Conservation (phyloP, 2,888 invertebrate species). For the Colostygia pectinataria region DNA sequence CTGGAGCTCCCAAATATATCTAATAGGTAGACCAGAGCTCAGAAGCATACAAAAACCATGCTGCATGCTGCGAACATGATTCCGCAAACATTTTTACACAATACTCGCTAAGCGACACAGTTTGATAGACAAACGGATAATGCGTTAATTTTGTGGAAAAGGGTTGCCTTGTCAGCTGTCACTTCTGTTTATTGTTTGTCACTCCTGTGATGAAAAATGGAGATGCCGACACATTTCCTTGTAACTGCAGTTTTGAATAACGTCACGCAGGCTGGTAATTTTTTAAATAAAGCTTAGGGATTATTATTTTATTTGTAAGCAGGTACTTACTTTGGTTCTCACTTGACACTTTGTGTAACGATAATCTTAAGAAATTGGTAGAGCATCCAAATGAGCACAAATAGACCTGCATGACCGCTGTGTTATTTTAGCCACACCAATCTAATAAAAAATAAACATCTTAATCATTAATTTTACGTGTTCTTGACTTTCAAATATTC, state of each 20-base stretch:
- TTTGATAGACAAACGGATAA: slow-evolving; percentile 54
- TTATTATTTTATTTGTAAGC: no score
- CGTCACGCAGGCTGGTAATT: slow-evolving; percentile 13
- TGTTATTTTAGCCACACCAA: no score
- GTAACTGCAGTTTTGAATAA: slow-evolving; percentile 15
- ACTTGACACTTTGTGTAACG: no score
- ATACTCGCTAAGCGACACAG: slow-evolving; percentile 49
- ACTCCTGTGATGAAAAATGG: slow-evolving; percentile 41
- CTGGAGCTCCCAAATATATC: slow-evolving; percentile 3
- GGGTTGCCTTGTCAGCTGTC: slow-evolving; percentile 47
- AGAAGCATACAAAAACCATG: slow-evolving; percentile 18
- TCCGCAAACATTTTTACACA: slow-evolving; percentile 61
- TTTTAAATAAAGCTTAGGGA: no score
- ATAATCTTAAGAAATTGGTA: not conserved
- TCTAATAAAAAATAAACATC: no score
- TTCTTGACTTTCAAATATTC: no score
- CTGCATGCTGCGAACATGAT: slow-evolving; percentile 57
- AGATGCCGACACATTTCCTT: slow-evolving; percentile 34
- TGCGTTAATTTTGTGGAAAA: slow-evolving; percentile 45
- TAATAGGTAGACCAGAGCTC: not conserved
- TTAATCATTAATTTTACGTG: no score
- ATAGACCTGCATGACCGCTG: no score
- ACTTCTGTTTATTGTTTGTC: slow-evolving; percentile 34
- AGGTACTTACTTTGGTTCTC: not conserved
- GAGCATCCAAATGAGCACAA: no score